Evolutionary conservation across 2,888 invertebrate genomes (phyloP).

Genomic region (Tholera decimalis): DNA sequence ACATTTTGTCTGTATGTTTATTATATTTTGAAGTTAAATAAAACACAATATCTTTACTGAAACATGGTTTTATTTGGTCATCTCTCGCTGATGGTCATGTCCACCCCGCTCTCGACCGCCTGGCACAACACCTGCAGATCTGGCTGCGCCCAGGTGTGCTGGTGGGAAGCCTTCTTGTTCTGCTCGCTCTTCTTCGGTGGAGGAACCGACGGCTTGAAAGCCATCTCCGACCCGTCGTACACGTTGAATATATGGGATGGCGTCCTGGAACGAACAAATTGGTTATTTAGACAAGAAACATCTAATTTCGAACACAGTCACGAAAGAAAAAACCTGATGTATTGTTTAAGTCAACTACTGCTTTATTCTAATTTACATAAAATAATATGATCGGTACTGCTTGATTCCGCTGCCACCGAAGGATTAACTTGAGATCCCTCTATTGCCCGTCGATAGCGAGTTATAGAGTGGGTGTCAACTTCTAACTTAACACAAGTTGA

Average conservation of each 20-base stretch:
- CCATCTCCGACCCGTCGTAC: slow-evolving; percentile 94
- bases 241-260: slow-evolving; percentile 92
- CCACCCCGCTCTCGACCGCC: slow-evolving; percentile 73
- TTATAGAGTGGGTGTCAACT: no score
- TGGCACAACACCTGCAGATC: slow-evolving; percentile 79
- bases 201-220: slow-evolving; percentile 94
- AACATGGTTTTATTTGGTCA: slow-evolving; percentile 41
- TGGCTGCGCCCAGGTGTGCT: slow-evolving; percentile 83
- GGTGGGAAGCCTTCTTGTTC: slow-evolving; percentile 58
- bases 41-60: slow-evolving; percentile 9
- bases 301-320: no score
- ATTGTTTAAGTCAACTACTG: no score
- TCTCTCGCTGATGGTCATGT: slow-evolving; percentile 62
- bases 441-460: no score
- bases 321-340: background rate
- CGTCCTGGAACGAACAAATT: slow-evolving; percentile 83
- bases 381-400: no score
- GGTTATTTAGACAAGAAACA: background rate
- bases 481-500: no score
- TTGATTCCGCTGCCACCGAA: no score
- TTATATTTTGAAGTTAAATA: no score
- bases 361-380: no score
- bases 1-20: no score
- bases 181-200: slow-evolving; percentile 88
- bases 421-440: no score